Conservation (phyloP, 2,113 vertebrate species). For the Tychaedon coryphoeus region DNA sequence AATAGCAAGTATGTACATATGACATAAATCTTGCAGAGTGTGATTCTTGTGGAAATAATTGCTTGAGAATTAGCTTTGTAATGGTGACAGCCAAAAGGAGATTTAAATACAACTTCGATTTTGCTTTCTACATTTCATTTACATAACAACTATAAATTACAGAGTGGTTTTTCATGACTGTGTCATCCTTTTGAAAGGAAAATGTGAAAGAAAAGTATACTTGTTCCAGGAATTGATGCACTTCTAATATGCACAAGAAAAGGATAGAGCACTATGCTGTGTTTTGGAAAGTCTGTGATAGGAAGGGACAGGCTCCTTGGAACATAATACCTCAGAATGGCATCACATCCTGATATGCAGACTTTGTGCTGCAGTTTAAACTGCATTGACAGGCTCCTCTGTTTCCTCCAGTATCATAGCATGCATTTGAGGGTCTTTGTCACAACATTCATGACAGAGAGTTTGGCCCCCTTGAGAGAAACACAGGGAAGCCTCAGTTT, state of each 20-base stretch:
- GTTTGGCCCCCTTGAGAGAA: not conserved
- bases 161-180: not conserved
- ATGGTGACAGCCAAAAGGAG: not conserved
- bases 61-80: not conserved
- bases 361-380: not conserved
- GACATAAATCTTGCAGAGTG: not conserved
- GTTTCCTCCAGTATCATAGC: not conserved
- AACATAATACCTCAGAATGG: not conserved
- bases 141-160: not conserved
- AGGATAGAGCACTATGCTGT: not conserved
- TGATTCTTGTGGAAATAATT: not conserved
- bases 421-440: not conserved
- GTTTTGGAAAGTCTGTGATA: not conserved
- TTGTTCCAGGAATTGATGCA: not conserved
- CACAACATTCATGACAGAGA: not conserved
- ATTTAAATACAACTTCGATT: not conserved
- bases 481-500: not conserved
- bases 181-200: not conserved
- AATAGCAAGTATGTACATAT: not conserved
- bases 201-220: not conserved
- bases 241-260: not conserved
- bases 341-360: not conserved
- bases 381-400: fast-evolving
- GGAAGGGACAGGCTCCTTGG: not conserved
- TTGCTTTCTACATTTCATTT: not conserved